phyloP scores from a whole-genome alignment of 2,113 vertebrate species.

The Leucosticte australis region DNA sequence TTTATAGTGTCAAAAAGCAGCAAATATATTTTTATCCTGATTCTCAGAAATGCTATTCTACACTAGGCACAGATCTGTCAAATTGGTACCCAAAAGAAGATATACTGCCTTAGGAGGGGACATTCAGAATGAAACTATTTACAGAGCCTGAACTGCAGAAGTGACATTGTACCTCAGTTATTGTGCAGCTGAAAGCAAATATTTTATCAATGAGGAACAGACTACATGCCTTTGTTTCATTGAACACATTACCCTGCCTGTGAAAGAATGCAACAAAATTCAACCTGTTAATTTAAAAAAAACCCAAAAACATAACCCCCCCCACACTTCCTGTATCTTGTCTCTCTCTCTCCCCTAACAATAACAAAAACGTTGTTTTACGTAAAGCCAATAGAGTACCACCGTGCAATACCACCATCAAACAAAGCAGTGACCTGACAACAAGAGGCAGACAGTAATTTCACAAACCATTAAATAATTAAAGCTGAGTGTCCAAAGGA shows the following conservation, averaged over 20 bases:
- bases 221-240: not conserved
- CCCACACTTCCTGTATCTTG: not conserved
- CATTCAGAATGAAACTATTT: not conserved
- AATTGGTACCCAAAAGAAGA: not conserved
- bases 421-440: not conserved
- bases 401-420: not conserved
- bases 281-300: not conserved
- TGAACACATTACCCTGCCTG: not conserved
- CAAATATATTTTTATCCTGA: not conserved
- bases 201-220: not conserved
- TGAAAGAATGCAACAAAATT: not conserved
- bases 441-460: not conserved
- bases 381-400: accelerated
- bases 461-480: conserved; percentile 17
- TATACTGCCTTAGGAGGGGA: not conserved
- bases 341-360: not conserved
- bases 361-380: not conserved
- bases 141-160: not conserved
- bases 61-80: not conserved
- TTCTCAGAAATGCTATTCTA: not conserved
- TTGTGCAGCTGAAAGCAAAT: not conserved
- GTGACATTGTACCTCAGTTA: not conserved
- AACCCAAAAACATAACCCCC: accelerated
- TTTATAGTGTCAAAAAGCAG: not conserved
- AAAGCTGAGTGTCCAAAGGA: conserved; percentile 1